A percentile compares a stretch with the other conserved stretches of the same genome.
Evolutionary conservation across 2,888 invertebrate species (phyloP).

Genomic region (Atrina japonica): DNA sequence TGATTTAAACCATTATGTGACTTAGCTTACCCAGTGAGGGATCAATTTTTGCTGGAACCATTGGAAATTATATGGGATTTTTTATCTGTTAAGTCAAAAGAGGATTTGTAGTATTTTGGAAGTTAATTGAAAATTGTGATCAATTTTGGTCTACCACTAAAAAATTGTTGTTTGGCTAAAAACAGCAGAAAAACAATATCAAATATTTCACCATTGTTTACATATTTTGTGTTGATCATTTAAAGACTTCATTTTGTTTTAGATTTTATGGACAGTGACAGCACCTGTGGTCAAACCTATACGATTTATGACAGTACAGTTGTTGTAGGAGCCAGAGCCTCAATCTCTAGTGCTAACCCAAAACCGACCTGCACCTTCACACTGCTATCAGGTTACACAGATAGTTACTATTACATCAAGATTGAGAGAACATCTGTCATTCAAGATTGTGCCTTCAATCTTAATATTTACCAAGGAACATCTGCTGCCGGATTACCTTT

Average conservation of each 20-base stretch:
- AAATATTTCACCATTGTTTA: background rate
- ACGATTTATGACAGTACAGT: slow-evolving; percentile 62
- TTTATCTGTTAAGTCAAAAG: too few relatives aligned
- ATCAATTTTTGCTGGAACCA: too few relatives aligned
- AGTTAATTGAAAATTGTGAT: too few relatives aligned
- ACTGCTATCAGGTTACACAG: slow-evolving; percentile 62
- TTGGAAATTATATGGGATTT: too few relatives aligned
- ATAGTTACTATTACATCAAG: slow-evolving; percentile 66
- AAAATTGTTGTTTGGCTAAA: too few relatives aligned
- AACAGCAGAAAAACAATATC: too few relatives aligned
- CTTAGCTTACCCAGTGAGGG: too few relatives aligned
- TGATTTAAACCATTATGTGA: too few relatives aligned
- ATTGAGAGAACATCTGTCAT: slow-evolving; percentile 64
- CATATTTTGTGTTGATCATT: background rate
- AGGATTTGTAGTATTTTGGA: too few relatives aligned
- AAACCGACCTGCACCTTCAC: slow-evolving; percentile 57
- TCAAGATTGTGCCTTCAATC: slow-evolving; percentile 63
- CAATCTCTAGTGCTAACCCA: slow-evolving; percentile 60
- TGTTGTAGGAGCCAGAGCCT: slow-evolving; percentile 57
- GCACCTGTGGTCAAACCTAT: slow-evolving; percentile 59
- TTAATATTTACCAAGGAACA: slow-evolving; percentile 63
- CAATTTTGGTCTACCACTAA: too few relatives aligned
- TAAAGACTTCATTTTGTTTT: background rate
- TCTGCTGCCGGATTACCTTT: slow-evolving; percentile 55
- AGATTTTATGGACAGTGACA: slow-evolving; percentile 56